Evolutionary conservation across 2,113 vertebrate species (phyloP).

Genomic region (Eulacestoma nigropectus): DNA sequence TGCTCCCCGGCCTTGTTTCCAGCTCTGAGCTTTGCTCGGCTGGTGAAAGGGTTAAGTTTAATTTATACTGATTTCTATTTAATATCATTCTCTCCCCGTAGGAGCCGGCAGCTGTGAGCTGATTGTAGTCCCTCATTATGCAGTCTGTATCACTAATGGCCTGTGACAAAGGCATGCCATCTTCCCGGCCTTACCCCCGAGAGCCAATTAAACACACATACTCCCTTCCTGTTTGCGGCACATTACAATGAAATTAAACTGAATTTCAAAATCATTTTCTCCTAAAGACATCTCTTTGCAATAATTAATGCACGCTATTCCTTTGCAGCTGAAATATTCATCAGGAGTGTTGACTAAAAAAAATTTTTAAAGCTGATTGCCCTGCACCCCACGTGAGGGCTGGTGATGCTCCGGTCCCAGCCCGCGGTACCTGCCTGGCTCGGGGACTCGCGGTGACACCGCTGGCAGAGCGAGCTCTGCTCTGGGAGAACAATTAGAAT

Average conservation of each 20-base stretch:
- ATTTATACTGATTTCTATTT: constrained; percentile 75
- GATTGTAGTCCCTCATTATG: constrained; percentile 87
- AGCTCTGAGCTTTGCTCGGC: neutral
- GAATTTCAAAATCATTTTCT: constrained; percentile 75
- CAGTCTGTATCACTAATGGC: constrained; percentile 88
- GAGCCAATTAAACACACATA: constrained; percentile 86
- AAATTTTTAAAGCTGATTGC: neutral
- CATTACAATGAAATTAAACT: constrained; percentile 77
- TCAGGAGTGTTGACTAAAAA: constrained; percentile 12
- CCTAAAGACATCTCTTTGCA: constrained; percentile 75
- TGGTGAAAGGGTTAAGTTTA: constrained; percentile 73
- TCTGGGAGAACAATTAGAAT: neutral
- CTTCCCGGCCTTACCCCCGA: constrained; percentile 85
- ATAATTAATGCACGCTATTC: constrained; percentile 75
- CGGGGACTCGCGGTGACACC: neutral
- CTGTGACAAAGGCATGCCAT: constrained; percentile 90
- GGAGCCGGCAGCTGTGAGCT: constrained; percentile 83
- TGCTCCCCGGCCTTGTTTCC: neutral
- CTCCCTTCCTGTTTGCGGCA: constrained; percentile 72
- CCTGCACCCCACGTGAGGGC: neutral
- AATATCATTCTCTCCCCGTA: constrained; percentile 70
- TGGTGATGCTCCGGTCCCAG: neutral
- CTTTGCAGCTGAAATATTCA: constrained; percentile 64
- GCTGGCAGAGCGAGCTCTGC: neutral
- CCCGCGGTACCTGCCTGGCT: neutral